Evolutionary conservation across 2,797 vertebrate species (phyloP), one percentile per base, ranked within the genome.

Genomic region (Phrynocephalus guinanensis): DNA sequence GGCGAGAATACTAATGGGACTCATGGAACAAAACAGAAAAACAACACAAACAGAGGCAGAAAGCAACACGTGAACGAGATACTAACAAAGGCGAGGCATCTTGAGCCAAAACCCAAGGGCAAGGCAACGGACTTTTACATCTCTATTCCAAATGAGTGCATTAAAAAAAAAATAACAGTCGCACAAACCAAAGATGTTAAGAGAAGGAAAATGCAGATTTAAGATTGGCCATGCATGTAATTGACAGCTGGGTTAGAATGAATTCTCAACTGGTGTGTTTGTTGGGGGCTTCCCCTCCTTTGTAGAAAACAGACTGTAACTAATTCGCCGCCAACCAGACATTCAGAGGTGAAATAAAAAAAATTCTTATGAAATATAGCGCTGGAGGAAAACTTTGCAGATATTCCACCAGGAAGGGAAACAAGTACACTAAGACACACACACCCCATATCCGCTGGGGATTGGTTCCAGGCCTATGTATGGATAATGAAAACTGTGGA

Each of bases 1-100:
- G 3, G 0, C 0, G 92, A 87, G 91, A 95, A 93, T 95, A 93
- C 48, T 93, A 93, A 92, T 93, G 68, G 90, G 80, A 82, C 84
- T 91, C 87, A 87, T 88, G 80, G 82, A 0, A 16, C 68, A 88
- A 91, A 94, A 92, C 84, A 89, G 86, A 92, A 87, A 94, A 93
- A 89, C 86, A 93, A 86, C 84, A 28, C 44, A 89, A 79, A 84
- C 11, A 89, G 73, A 85, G 79, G 90, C 88, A 88, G 87, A 91
- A 95, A 87, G 20, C 79, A 76, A 86, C 0, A 1, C 1, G 86
- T 0, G 88, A 84, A 92, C 86, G 60, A 93, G 93, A 86, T 16
- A 68, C 38, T 56, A 87, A 91, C 13, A 75, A 68, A 82, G 8
- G 2, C 7, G 18, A 10, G 56, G 18, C 28, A 30, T 0, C 0